Conservation (phyloP, 2,888 invertebrate species). For the Hypomecis atomaria region DNA sequence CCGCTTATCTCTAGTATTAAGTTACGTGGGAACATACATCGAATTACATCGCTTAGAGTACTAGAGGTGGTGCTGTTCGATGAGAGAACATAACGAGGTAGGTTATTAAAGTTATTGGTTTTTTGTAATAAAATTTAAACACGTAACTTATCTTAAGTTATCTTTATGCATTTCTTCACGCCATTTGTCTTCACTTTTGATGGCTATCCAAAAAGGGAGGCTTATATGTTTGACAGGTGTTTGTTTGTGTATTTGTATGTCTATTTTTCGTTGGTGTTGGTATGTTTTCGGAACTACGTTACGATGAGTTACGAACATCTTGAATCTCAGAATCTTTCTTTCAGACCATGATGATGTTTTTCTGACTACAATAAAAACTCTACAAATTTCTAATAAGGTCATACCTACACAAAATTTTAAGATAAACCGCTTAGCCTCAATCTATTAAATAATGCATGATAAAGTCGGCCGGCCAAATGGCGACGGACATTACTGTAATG, state of each 20-base stretch:
- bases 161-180: conserved; percentile 20
- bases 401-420: conserved; percentile 19
- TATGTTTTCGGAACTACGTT: too few relatives aligned
- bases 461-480: conserved; percentile 62
- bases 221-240: too few relatives aligned
- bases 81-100: background rate
- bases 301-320: too few relatives aligned
- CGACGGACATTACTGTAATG: conserved; percentile 79
- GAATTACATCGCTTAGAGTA: too few relatives aligned
- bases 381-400: conserved; percentile 3
- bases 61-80: too few relatives aligned
- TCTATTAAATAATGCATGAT: conserved; percentile 53
- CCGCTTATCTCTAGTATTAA: too few relatives aligned
- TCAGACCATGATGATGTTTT: too few relatives aligned
- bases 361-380: too few relatives aligned
- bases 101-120: conserved; percentile 23
- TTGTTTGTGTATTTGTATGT: too few relatives aligned
- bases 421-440: conserved; percentile 27
- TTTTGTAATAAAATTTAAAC: conserved; percentile 18
- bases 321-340: too few relatives aligned
- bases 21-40: too few relatives aligned
- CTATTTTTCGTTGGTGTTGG: too few relatives aligned
- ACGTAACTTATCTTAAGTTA: conserved; percentile 2
- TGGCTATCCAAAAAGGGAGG: background rate
- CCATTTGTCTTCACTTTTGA: conserved; percentile 8